Percentiles rank a stretch among this genome's conserved stretches.
Evolutionary conservation across 2,888 invertebrate species (phyloP).

Genomic region (Zaprionus obscuricornis): DNA sequence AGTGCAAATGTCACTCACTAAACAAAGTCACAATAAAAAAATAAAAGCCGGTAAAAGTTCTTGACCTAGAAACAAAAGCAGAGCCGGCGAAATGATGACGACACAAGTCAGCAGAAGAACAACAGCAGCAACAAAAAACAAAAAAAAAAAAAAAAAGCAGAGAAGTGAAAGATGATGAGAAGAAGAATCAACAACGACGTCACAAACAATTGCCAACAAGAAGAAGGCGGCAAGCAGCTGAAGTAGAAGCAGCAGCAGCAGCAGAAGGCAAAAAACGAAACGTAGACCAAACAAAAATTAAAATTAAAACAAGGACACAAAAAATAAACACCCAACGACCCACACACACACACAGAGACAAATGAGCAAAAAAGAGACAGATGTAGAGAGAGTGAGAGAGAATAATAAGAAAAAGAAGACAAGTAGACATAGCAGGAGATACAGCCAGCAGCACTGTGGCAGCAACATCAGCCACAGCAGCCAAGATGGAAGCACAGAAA

Average conservation of each 20-base stretch:
- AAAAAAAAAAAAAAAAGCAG: conserved; percentile 8
- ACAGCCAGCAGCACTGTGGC: conserved; percentile 53
- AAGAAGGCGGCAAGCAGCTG: conserved; percentile 21
- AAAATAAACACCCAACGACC: conserved; percentile 54
- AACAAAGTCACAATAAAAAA: conserved; percentile 45
- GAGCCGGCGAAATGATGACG: conserved; percentile 67
- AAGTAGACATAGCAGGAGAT: conserved; percentile 15
- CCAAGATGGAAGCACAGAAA: conserved; percentile 50
- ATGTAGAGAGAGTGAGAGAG: not conserved
- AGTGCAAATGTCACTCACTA: conserved; percentile 15
- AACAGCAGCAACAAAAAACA: conserved; percentile 5
- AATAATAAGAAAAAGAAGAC: no score
- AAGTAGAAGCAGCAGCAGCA: conserved; percentile 6
- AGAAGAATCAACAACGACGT: conserved; percentile 55
- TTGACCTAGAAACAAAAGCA: conserved; percentile 81
- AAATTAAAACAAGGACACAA: conserved; percentile 82
- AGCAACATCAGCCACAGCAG: no score
- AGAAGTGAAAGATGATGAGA: conserved; percentile 9
- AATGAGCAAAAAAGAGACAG: not conserved
- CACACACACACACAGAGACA: conserved; percentile 32
- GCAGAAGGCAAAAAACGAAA: conserved; percentile 39
- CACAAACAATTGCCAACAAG: conserved; percentile 50
- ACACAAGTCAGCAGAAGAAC: conserved; percentile 49
- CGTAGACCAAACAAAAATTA: conserved; percentile 80
- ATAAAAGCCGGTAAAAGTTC: conserved; percentile 72